Base-by-base conservation (phyloP, 2,888 invertebrate genomes). In the Agonopterix heracliana region DNA sequence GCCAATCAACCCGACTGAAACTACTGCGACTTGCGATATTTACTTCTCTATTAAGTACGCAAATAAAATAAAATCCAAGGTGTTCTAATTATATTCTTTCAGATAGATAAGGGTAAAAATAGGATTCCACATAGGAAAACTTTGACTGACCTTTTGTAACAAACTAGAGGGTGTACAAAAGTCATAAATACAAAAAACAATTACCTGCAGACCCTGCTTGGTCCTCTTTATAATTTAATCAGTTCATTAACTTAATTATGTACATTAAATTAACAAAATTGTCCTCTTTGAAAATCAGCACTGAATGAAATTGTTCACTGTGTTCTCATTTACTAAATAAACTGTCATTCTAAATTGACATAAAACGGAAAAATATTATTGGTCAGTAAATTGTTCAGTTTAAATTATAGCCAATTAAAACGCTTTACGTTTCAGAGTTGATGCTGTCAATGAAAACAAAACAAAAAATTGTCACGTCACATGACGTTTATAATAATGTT, bases 171-270 rank as follows among this genome's bases (percentile, higher is more conserved):
- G 26, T 26, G 26, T 26, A 26, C 5, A 26, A 26, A 26, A 38
- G 38, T 13, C 2, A 7, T 2, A 46, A 13, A 38, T 47, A 13
- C 1, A 45, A 38, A 49, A 34, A 46, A 34, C 9, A 40, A 44
- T 58, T 64, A 66, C 61, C 61, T 64, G 51, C 47, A 55, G 47
- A 50, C 44, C 57, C 54, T 52, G 47, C 51, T 58, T 42, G 48
- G 49, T 48, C 49, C 52, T 63, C 46, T 53, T 54, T 56, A 50
- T 51, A 61, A 38, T 38, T 10, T 2, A 64, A 61, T 55, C 53
- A 57, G 59, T 54, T 64, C 68, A 68, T 71, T 72, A 63, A 72
- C 66, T 64, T 66, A 50, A 72, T 41, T 62, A 68, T 65, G 64
- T 61, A 57, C 44, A 64, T 54, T 66, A 65, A 57, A 58, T 64